A percentile compares a stretch with the other conserved stretches of the same genome.
These are phyloP conservation scores for Geopemphigus sp. DNA, from an alignment of 1,140 invertebrate genomes.

Conservation along the genomic window DNA sequence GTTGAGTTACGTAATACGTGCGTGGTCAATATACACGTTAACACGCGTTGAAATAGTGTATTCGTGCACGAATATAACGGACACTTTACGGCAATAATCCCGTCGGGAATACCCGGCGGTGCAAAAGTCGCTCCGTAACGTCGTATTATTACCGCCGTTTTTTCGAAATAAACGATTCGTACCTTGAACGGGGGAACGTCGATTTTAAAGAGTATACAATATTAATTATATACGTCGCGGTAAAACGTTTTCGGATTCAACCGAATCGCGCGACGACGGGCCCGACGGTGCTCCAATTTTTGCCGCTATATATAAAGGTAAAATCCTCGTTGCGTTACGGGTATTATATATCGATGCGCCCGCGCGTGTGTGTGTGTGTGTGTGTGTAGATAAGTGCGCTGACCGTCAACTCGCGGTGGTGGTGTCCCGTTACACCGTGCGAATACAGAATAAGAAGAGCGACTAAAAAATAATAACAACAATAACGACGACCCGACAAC, in stretches of 20 bases:
- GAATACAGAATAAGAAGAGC: background rate
- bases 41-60: background rate
- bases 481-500: background rate
- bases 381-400: background rate
- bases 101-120: too few relatives aligned
- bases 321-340: too few relatives aligned
- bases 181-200: too few relatives aligned
- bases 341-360: background rate
- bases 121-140: too few relatives aligned
- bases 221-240: too few relatives aligned
- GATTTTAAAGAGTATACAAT: too few relatives aligned
- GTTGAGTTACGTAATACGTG: too few relatives aligned
- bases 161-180: too few relatives aligned
- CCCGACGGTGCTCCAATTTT: background rate
- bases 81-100: too few relatives aligned
- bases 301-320: background rate
- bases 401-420: background rate
- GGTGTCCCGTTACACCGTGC: slow-evolving; percentile 21
- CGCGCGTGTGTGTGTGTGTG: background rate
- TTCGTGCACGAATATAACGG: too few relatives aligned
- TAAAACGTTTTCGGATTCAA: slow-evolving; percentile 18
- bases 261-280: background rate
- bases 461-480: background rate
- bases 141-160: too few relatives aligned
- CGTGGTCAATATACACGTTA: too few relatives aligned